These are phyloP conservation scores for Plebejus argus DNA, from an alignment of 2,888 invertebrate species.

Conservation along the genomic window DNA sequence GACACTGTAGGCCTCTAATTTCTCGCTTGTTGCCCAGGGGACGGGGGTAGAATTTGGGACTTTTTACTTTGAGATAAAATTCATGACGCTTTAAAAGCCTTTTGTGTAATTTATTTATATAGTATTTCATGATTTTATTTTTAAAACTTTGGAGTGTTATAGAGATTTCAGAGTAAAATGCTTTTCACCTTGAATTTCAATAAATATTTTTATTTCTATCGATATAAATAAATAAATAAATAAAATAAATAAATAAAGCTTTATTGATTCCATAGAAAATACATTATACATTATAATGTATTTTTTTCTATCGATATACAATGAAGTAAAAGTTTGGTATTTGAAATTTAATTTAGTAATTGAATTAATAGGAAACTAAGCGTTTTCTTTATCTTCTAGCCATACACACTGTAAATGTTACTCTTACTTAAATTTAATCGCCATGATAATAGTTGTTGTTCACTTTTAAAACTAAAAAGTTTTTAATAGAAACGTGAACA, in stretches of 20 bases:
- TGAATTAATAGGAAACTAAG: neutral
- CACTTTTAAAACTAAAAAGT: too few species aligned
- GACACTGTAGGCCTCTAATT: neutral
- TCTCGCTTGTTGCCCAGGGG: constrained; percentile 1
- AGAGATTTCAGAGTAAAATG: neutral
- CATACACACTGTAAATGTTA: too few species aligned
- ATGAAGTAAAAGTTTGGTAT: too few species aligned
- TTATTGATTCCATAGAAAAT: too few species aligned
- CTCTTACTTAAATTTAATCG: too few species aligned
- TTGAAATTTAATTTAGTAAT: too few species aligned
- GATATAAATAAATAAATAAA: too few species aligned
- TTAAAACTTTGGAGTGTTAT: neutral
- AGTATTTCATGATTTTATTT: neutral
- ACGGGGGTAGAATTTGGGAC: neutral
- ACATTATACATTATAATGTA: too few species aligned
- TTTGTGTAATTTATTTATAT: constrained; percentile 5
- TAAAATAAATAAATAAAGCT: too few species aligned
- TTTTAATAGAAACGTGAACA: too few species aligned
- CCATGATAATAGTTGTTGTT: too few species aligned
- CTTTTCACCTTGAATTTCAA: neutral
- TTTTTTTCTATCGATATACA: neutral
- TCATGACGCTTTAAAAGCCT: neutral
- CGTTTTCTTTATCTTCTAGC: neutral
- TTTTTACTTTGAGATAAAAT: neutral
- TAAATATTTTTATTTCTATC: neutral